Percentiles rank a stretch among this genome's conserved stretches.
Evolutionary conservation across 2,113 vertebrate species (phyloP).

Genomic region (Eudyptes chrysolophus): DNA sequence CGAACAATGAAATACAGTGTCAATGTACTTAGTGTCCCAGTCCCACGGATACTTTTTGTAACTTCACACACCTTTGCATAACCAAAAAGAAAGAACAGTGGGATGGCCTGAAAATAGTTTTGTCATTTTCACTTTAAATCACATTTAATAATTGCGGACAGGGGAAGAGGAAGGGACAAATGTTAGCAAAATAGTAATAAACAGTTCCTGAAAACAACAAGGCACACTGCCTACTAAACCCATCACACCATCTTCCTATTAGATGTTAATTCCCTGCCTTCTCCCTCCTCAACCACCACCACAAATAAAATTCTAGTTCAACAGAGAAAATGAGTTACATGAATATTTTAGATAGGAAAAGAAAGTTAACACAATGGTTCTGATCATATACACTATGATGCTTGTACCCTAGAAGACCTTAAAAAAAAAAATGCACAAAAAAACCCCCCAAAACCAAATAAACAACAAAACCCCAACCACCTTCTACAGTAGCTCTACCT

Average conservation of each 20-base stretch:
- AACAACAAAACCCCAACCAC: background rate
- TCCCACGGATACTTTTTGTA: background rate
- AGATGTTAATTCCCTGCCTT: background rate
- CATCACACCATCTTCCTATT: no score
- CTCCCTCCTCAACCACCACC: background rate
- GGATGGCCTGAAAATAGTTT: background rate
- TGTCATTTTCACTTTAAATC: background rate
- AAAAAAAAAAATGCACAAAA: background rate
- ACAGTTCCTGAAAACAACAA: background rate
- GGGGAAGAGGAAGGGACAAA: background rate
- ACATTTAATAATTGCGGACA: background rate
- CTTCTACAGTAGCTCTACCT: background rate
- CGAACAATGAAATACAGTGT: background rate
- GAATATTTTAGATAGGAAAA: background rate
- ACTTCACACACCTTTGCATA: background rate
- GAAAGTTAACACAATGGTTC: background rate
- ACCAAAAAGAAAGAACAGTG: background rate
- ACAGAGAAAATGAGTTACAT: accelerated
- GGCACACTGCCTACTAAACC: background rate
- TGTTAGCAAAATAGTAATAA: background rate
- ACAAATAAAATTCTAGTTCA: background rate
- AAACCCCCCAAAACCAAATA: background rate
- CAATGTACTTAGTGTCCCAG: background rate
- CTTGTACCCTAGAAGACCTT: background rate
- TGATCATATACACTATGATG: background rate